Evolutionary conservation across 2,888 invertebrate genomes (phyloP).

Genomic region (Listrodromus nycthemerus): DNA sequence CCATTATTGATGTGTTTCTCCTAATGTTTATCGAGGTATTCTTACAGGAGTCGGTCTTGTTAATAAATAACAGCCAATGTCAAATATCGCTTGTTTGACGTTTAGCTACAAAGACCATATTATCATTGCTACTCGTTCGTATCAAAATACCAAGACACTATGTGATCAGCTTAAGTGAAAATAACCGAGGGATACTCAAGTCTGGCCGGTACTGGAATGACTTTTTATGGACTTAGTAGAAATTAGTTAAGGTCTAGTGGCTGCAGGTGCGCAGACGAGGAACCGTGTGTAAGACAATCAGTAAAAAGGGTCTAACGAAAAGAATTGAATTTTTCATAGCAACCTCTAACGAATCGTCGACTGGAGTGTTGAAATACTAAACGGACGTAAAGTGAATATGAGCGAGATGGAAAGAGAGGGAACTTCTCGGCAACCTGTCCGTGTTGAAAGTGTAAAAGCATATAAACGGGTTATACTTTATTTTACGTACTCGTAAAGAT

Average conservation of each 20-base stretch:
- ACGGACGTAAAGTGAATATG: neutral
- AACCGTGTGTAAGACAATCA: neutral
- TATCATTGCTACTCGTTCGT: too few relatives aligned
- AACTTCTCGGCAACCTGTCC: conserved; percentile 38
- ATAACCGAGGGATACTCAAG: too few relatives aligned
- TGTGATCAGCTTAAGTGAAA: too few relatives aligned
- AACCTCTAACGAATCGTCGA: conserved; percentile 27
- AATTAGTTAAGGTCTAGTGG: neutral
- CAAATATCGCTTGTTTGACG: too few relatives aligned
- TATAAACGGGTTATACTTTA: conserved; percentile 66
- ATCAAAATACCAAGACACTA: too few relatives aligned
- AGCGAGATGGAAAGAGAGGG: neutral
- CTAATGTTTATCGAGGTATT: too few relatives aligned
- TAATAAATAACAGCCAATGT: too few relatives aligned
- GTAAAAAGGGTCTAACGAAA: neutral
- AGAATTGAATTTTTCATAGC: conserved; percentile 8
- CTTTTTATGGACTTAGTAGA: neutral
- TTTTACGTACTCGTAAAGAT: conserved; percentile 71
- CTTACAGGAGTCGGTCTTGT: too few relatives aligned
- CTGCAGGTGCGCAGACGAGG: neutral
- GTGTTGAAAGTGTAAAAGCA: conserved; percentile 55
- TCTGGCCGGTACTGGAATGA: neutral
- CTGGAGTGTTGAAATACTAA: conserved; percentile 30
- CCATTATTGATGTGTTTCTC: too few relatives aligned
- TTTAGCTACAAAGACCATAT: too few relatives aligned